Conservation (phyloP, 2,113 vertebrate species). For the Corythaeola cristata region DNA sequence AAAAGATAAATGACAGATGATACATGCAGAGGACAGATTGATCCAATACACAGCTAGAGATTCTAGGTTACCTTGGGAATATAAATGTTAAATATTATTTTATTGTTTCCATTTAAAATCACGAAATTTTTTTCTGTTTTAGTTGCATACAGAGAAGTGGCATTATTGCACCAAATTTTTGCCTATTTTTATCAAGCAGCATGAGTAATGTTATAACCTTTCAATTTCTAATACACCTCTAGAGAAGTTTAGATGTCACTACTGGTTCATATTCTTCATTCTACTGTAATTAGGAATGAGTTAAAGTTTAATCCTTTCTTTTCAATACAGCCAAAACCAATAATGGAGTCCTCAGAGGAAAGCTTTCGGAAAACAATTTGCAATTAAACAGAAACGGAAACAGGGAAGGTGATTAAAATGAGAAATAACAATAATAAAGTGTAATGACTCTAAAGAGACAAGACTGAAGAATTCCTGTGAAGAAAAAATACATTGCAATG, state of each 20-base stretch:
- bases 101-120: background rate
- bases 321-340: background rate
- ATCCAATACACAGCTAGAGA: background rate
- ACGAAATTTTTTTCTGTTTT: background rate
- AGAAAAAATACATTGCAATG: background rate
- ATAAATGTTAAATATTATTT: background rate
- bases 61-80: background rate
- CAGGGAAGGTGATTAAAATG: background rate
- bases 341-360: background rate
- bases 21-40: background rate
- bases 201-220: background rate
- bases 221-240: background rate
- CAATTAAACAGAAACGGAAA: constrained; percentile 27
- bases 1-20: background rate
- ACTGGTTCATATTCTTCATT: background rate
- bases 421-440: constrained; percentile 4
- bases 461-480: background rate
- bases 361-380: constrained; percentile 16
- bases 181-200: background rate
- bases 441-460: background rate
- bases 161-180: background rate
- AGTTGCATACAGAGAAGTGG: background rate
- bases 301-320: constrained; percentile 30
- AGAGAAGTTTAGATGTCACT: background rate
- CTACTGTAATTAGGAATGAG: constrained; percentile 18